These are phyloP conservation scores for Rallus crepitans DNA, from an alignment of 2,797 vertebrate species.

Conservation along the genomic window DNA sequence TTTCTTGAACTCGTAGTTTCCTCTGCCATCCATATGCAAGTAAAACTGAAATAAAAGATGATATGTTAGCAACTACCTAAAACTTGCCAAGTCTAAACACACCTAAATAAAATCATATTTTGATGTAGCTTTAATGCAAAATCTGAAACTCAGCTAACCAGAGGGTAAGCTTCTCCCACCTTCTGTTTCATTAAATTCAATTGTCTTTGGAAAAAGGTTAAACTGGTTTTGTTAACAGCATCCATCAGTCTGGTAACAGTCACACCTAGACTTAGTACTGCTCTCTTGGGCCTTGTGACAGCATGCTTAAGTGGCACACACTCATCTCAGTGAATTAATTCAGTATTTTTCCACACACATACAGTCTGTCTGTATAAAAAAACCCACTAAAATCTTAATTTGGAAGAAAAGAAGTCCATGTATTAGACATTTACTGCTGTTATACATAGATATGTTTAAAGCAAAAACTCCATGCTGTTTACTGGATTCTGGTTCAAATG, in stretches of 20 bases:
- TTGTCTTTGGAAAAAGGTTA: background rate
- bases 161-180: background rate
- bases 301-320: background rate
- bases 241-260: background rate
- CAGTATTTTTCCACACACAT: background rate
- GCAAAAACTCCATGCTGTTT: background rate
- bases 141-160: background rate
- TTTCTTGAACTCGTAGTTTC: conserved; percentile 95
- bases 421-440: background rate
- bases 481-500: background rate
- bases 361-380: background rate
- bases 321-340: background rate
- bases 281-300: background rate
- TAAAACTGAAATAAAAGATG: conserved; percentile 84
- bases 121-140: background rate
- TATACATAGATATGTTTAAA: background rate
- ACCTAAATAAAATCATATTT: background rate
- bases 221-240: background rate
- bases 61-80: background rate
- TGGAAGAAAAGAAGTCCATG: background rate
- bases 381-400: background rate
- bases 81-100: background rate
- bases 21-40: conserved; percentile 97
- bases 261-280: background rate
- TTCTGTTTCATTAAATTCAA: background rate